These are phyloP conservation scores for Stomorhina lunata DNA, from an alignment of 2,888 invertebrate species.

Conservation along the genomic window DNA sequence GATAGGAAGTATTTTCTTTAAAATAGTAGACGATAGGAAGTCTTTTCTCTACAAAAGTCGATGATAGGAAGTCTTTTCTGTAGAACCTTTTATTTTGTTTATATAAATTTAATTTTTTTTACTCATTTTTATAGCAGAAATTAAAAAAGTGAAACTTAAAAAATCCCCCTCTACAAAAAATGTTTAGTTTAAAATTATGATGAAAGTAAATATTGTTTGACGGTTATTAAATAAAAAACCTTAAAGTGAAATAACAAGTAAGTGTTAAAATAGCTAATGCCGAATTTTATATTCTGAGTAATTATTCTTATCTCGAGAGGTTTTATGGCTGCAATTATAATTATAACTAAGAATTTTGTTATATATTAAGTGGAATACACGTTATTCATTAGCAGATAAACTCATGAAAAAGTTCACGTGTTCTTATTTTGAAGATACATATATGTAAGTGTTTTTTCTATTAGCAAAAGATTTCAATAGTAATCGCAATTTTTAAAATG, in stretches of 20 bases:
- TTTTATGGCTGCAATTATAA: conserved; percentile 33
- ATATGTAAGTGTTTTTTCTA: no score
- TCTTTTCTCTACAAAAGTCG: no score
- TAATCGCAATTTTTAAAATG: no score
- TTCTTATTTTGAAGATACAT: no score
- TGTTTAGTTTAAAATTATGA: conserved; percentile 1
- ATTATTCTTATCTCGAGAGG: conserved; percentile 29
- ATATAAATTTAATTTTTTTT: no score
- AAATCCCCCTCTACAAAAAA: conserved; percentile 4
- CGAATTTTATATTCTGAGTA: not conserved
- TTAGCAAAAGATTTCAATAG: no score
- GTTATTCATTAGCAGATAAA: not conserved
- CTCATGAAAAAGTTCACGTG: not conserved
- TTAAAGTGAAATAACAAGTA: conserved; percentile 27
- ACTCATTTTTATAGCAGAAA: no score
- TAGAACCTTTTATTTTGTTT: no score
- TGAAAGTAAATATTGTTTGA: conserved; percentile 1
- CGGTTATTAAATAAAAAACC: conserved; percentile 1
- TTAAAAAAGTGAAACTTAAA: not conserved
- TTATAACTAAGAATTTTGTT: not conserved
- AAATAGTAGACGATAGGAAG: no score
- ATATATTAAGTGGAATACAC: not conserved
- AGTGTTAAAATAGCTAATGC: conserved; percentile 35
- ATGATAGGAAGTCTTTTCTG: no score
- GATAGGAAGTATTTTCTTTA: no score